A percentile compares a stretch with the other conserved stretches of the same genome.
These are phyloP conservation scores for Bombus waltoni DNA, from an alignment of 1,140 invertebrate genomes.

Conservation along the genomic window DNA sequence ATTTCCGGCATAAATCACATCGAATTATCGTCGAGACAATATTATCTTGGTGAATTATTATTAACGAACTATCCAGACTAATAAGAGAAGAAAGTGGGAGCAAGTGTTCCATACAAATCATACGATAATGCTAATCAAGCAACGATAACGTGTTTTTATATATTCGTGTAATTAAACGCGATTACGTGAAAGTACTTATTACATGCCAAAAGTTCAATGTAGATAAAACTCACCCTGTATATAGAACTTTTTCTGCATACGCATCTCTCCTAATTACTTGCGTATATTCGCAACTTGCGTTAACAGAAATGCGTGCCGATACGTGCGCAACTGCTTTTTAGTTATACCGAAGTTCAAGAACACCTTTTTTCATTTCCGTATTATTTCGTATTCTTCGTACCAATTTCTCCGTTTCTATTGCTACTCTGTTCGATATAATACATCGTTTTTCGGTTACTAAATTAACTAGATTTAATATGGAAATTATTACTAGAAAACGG, in stretches of 20 bases:
- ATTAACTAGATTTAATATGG: too few species aligned
- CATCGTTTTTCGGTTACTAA: too few species aligned
- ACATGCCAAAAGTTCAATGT: background rate
- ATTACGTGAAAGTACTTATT: background rate
- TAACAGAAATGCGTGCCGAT: background rate
- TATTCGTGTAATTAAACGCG: background rate
- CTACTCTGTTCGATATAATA: too few species aligned
- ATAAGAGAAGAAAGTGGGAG: background rate
- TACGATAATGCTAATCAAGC: slow-evolving; percentile 1
- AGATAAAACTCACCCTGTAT: too few species aligned
- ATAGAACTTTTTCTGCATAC: background rate
- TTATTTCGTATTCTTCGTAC: background rate
- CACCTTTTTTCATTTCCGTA: background rate
- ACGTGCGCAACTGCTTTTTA: background rate
- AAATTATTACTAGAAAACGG: too few species aligned
- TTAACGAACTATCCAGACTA: background rate
- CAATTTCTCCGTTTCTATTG: too few species aligned
- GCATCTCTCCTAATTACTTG: background rate
- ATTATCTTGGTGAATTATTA: slow-evolving; percentile 18
- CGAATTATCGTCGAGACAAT: slow-evolving; percentile 26
- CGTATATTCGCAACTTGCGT: too few species aligned
- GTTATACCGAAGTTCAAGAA: background rate
- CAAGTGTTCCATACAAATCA: slow-evolving; percentile 3
- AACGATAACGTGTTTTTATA: slow-evolving; percentile 21
- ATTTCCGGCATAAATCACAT: slow-evolving; percentile 35